Evolutionary conservation across 2,888 invertebrate species (phyloP), one percentile per base, ranked within the genome.

Genomic region (Campaea margaritaria): DNA sequence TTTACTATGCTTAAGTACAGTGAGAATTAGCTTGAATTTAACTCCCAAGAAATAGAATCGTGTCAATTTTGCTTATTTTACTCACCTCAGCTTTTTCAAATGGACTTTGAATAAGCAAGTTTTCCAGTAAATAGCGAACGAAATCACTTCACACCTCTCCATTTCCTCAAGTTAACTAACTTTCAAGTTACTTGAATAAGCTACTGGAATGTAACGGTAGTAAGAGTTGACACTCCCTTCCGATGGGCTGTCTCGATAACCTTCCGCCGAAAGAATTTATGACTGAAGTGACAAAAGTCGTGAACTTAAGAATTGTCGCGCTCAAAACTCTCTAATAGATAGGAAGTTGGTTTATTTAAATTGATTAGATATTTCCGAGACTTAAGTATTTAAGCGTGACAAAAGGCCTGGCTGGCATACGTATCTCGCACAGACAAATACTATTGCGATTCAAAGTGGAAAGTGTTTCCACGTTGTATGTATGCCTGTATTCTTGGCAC

Each of bases 221-320:
- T 13, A 42, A 50, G 27, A 56, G 49, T 53, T 58, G 59, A 60
- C 59, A 63, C 52, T 51, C 60, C 65, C 59, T 54, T 53, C 41
- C 56, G 64, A 68, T 68, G 38, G 46, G 42, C 49, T 52, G 59
- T 58, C 60, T 34, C 39, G 68, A 68, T 68, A 66, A 56, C 64
- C 56, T 58, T 56, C 43, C 48, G 59, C 45, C 51, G 50, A 65
- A 67, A 62, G 65, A 69, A 67, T 67, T 69, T 69, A 67, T 67
- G 68, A 64, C 53, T 31, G 31, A 62, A 64, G 52, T 65, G 64
- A 66, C 68, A 61, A 55, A 65, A 57, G 53, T 64, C 45, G 36
- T 38, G 14, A 52, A 66, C 55, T 68, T 68, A 50, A 48, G 47
- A 58, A 52, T 57, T n/a, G 54, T 44, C 45, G 51, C 45, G 49